These are phyloP conservation scores for Drosophila fuyamai DNA, from an alignment of 1,140 invertebrate genomes.

Conservation along the genomic window DNA sequence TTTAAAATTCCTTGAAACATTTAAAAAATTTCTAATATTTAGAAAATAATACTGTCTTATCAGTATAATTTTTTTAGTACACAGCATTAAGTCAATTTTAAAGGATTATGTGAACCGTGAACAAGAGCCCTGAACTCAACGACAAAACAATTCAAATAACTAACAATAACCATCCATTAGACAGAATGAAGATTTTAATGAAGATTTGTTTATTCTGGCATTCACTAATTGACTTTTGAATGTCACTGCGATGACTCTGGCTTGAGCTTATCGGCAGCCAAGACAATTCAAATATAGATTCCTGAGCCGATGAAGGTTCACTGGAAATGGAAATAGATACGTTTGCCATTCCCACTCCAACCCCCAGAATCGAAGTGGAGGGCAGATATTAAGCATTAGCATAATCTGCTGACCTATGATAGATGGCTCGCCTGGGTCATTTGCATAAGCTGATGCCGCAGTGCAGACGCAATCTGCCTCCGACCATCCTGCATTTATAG, in stretches of 20 bases:
- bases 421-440: constrained; percentile 35
- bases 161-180: not conserved
- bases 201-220: constrained; percentile 7
- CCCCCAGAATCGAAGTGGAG: not conserved
- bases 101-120: too few relatives aligned
- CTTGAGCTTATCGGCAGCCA: not conserved
- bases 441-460: constrained; percentile 70
- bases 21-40: too few relatives aligned
- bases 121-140: too few relatives aligned
- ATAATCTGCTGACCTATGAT: constrained; percentile 74
- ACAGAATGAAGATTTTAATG: not conserved
- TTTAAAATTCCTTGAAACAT: too few relatives aligned
- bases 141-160: not conserved
- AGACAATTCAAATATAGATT: constrained; percentile 6
- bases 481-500: constrained; percentile 12
- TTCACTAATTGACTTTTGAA: constrained; percentile 19
- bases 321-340: constrained; percentile 2
- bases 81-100: too few relatives aligned
- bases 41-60: too few relatives aligned
- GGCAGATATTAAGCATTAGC: constrained; percentile 42
- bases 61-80: too few relatives aligned
- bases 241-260: not conserved
- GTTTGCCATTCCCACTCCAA: not conserved
- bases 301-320: not conserved
- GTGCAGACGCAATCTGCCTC: constrained; percentile 38